phyloP scores from a whole-genome alignment of 2,113 vertebrate genomes.

The Actenoides hombroni region DNA sequence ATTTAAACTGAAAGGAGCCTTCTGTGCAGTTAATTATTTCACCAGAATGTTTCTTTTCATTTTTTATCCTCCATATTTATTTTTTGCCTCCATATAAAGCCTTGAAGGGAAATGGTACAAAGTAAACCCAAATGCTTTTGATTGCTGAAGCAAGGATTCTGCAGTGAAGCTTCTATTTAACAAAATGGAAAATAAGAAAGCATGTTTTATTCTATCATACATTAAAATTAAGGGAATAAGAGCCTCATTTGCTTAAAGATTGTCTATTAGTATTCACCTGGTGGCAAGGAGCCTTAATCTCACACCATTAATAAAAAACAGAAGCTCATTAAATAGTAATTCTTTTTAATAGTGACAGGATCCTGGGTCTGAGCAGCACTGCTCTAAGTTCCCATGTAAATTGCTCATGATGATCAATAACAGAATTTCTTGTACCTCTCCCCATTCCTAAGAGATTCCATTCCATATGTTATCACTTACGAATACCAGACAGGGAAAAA shows the following conservation, averaged over 20 bases:
- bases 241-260: conserved; percentile 56
- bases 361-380: not conserved
- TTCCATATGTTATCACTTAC: not conserved
- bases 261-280: conserved; percentile 62
- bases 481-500: not conserved
- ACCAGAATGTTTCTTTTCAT: not conserved
- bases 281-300: conserved; percentile 58
- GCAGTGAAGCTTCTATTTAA: conserved; percentile 9
- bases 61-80: not conserved
- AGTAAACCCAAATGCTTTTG: not conserved
- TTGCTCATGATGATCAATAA: conserved; percentile 8
- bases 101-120: not conserved
- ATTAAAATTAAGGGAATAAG: conserved; percentile 55
- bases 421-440: not conserved
- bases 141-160: not conserved
- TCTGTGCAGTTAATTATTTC: conserved; percentile 6
- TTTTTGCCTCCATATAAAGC: not conserved
- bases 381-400: not conserved
- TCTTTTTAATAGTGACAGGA: conserved; percentile 38
- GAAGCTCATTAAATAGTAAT: conserved; percentile 62
- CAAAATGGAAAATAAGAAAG: conserved; percentile 33
- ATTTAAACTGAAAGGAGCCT: not conserved
- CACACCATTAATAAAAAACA: conserved; percentile 57
- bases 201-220: conserved; percentile 27
- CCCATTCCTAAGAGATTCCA: not conserved